phyloP scores from a whole-genome alignment of 1,140 invertebrate genomes.

The Drosophila lini region DNA sequence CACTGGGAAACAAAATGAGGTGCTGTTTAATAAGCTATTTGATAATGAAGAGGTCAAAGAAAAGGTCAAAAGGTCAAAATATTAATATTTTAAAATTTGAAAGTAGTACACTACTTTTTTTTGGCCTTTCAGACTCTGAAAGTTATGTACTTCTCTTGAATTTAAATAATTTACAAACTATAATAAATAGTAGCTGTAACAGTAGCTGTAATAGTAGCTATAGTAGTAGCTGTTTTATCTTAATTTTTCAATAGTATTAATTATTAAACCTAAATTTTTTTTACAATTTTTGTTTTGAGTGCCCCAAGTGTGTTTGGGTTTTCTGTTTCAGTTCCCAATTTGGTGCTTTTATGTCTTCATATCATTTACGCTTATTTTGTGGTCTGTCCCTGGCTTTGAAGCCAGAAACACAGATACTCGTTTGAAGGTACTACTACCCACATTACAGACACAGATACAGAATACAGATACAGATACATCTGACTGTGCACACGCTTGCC shows the following conservation, averaged over 20 bases:
- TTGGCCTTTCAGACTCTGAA: too few species aligned
- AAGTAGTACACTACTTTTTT: too few species aligned
- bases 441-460: background rate
- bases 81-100: too few species aligned
- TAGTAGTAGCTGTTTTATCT: too few species aligned
- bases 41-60: background rate
- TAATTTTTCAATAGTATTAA: too few species aligned
- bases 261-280: too few species aligned
- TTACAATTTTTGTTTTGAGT: background rate
- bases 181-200: too few species aligned
- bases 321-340: slow-evolving; percentile 48
- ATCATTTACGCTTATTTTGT: slow-evolving; percentile 61
- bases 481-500: slow-evolving; percentile 28
- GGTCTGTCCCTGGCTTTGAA: slow-evolving; percentile 32
- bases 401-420: slow-evolving; percentile 14
- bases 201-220: too few species aligned
- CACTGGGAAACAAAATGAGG: slow-evolving; percentile 1
- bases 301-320: slow-evolving; percentile 16
- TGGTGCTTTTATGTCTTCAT: slow-evolving; percentile 69
- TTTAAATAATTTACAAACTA: too few species aligned
- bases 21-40: background rate
- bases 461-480: slow-evolving; percentile 15
- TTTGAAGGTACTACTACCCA: background rate
- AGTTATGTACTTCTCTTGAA: too few species aligned
- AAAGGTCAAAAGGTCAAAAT: background rate